Conservation (phyloP, 2,888 invertebrate genomes). For the Atethmia centrago region DNA sequence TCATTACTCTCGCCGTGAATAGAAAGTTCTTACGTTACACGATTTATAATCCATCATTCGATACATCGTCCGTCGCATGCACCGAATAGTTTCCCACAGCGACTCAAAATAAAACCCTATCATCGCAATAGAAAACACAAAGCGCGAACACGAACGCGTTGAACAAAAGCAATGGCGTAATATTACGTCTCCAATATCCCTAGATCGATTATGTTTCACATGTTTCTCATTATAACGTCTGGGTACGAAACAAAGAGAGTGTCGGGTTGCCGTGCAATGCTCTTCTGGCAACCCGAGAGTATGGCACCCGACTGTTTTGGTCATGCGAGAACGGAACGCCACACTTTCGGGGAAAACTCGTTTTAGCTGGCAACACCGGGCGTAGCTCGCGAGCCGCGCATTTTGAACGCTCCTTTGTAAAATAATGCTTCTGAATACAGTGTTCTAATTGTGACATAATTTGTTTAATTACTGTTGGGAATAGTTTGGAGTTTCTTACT, state of each 20-base stretch:
- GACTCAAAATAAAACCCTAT: constrained; percentile 72
- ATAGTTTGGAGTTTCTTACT: constrained; percentile 41
- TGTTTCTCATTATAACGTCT: constrained; percentile 89
- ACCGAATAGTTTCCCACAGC: constrained; percentile 70
- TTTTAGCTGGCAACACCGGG: constrained; percentile 77
- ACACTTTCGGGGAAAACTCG: constrained; percentile 81
- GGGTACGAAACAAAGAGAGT: constrained; percentile 87
- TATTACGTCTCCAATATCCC: constrained; percentile 85
- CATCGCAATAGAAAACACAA: constrained; percentile 74
- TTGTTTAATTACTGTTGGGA: constrained; percentile 45
- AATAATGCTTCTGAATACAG: constrained; percentile 68
- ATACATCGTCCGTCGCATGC: constrained; percentile 51
- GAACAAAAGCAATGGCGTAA: constrained; percentile 79
- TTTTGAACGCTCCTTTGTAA: constrained; percentile 74
- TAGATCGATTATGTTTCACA: constrained; percentile 87
- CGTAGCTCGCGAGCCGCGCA: constrained; percentile 58
- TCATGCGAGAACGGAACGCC: constrained; percentile 82
- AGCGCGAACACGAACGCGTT: constrained; percentile 69
- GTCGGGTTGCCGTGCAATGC: constrained; percentile 84
- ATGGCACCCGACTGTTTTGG: constrained; percentile 79
- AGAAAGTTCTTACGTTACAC: constrained; percentile 62
- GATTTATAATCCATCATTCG: constrained; percentile 54
- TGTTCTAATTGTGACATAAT: constrained; percentile 60
- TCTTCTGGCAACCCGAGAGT: constrained; percentile 78
- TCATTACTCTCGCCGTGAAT: constrained; percentile 46